Conservation (phyloP, 2,888 invertebrate species). For the Apodemia zela region DNA sequence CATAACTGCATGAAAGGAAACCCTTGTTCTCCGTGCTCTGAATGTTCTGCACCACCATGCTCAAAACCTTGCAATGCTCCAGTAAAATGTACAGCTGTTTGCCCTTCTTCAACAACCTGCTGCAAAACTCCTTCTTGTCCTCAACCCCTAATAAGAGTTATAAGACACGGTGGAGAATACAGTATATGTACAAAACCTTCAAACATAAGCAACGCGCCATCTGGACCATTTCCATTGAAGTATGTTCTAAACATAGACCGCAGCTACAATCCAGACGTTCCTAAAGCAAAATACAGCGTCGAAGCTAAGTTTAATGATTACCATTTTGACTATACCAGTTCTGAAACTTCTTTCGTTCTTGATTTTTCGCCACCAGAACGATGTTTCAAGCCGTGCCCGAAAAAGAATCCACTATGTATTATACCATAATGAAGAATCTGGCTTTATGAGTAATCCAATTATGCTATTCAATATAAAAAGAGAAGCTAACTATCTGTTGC, state of each 20-base stretch:
- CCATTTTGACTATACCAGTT: slow-evolving; percentile 68
- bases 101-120: slow-evolving; percentile 45
- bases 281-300: slow-evolving; percentile 53
- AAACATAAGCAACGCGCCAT: slow-evolving; percentile 58
- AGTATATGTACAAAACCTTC: slow-evolving; percentile 66
- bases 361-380: slow-evolving; percentile 67
- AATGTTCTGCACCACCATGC: not conserved
- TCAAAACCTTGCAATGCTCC: slow-evolving; percentile 44
- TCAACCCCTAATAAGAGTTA: slow-evolving; percentile 58
- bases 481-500: too few species aligned
- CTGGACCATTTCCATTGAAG: slow-evolving; percentile 64
- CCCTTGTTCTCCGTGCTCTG: slow-evolving; percentile 45
- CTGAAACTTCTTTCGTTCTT: slow-evolving; percentile 63
- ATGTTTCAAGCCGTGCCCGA: slow-evolving; percentile 54
- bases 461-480: not conserved
- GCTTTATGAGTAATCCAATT: not conserved
- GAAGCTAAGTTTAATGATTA: slow-evolving; percentile 71
- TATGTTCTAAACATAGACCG: slow-evolving; percentile 59
- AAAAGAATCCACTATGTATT: slow-evolving; percentile 44
- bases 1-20: slow-evolving; percentile 54
- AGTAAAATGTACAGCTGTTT: slow-evolving; percentile 44
- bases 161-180: slow-evolving; percentile 63
- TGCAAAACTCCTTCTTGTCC: slow-evolving; percentile 42
- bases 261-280: slow-evolving; percentile 21
- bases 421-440: slow-evolving; percentile 34